Percentiles rank a stretch among this genome's conserved stretches.
phyloP scores from a whole-genome alignment of 1,140 invertebrate genomes.

The Drosophila lacteicornis region DNA sequence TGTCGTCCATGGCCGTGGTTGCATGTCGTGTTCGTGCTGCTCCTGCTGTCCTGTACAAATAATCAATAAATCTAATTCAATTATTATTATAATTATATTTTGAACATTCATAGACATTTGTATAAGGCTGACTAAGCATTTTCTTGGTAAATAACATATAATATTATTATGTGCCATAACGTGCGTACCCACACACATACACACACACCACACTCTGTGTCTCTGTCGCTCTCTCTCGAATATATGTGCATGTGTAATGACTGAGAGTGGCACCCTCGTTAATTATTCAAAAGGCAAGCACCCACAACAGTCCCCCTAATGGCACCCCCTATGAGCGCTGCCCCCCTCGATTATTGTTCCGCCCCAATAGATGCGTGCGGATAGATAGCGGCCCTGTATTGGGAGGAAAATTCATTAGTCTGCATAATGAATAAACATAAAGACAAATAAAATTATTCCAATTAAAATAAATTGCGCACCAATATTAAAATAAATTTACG shows the following conservation, averaged over 20 bases:
- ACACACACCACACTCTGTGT: slow-evolving; percentile 7
- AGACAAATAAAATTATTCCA: slow-evolving; percentile 84
- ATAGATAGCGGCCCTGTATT: slow-evolving; percentile 59
- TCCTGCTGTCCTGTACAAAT: slow-evolving; percentile 70
- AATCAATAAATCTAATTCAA: slow-evolving; percentile 84
- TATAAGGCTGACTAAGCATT: slow-evolving; percentile 83
- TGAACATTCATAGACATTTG: slow-evolving; percentile 83
- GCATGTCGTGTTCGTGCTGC: slow-evolving; percentile 50
- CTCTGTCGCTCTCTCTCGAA: slow-evolving; percentile 2
- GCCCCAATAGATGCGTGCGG: slow-evolving; percentile 42
- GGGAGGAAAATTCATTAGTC: slow-evolving; percentile 76
- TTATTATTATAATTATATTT: slow-evolving; percentile 84
- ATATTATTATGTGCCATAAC: slow-evolving; percentile 78
- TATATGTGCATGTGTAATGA: slow-evolving; percentile 55
- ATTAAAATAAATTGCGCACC: slow-evolving; percentile 84
- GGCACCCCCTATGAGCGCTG: slow-evolving; percentile 25
- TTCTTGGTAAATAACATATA: slow-evolving; percentile 84
- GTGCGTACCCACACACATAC: slow-evolving; percentile 40
- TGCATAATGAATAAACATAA: slow-evolving; percentile 84
- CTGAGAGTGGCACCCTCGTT: slow-evolving; percentile 77
- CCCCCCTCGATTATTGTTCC: slow-evolving; percentile 18
- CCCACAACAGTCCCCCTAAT: slow-evolving; percentile 67
- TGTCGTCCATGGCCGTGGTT: slow-evolving; percentile 28
- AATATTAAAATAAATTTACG: slow-evolving; percentile 81
- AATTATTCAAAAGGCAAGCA: slow-evolving; percentile 81